Conservation (phyloP, 2,797 vertebrate species). For the Amblyopsis hoosieri region DNA sequence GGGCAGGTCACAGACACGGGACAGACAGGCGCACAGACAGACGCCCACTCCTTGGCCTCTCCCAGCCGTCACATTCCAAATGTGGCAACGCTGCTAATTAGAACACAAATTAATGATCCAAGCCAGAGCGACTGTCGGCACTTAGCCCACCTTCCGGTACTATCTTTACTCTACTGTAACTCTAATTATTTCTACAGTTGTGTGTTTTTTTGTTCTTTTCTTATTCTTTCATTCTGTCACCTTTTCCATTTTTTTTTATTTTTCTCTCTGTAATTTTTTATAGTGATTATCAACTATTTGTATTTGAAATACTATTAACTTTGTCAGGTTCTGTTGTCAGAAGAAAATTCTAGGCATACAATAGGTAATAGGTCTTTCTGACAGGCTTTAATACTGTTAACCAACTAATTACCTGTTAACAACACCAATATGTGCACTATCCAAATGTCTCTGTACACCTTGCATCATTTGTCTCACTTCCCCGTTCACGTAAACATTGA, state of each 20-base stretch:
- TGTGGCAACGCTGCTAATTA: slow-evolving; percentile 77
- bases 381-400: not conserved
- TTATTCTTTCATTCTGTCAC: not conserved
- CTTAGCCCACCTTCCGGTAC: slow-evolving; percentile 39
- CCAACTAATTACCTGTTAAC: not conserved
- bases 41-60: slow-evolving; percentile 34
- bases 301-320: too few species aligned
- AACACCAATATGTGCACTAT: not conserved
- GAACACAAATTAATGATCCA: slow-evolving; percentile 77
- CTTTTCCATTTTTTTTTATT: not conserved
- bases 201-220: not conserved
- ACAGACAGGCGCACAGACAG: slow-evolving; percentile 30
- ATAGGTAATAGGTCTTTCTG: too few species aligned
- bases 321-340: too few species aligned
- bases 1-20: slow-evolving; percentile 72
- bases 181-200: slow-evolving; percentile 17
- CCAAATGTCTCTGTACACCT: not conserved
- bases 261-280: not conserved
- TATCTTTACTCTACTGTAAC: slow-evolving; percentile 22
- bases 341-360: too few species aligned
- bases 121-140: slow-evolving; percentile 49
- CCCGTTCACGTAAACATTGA: slow-evolving; percentile 7
- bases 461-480: slow-evolving; percentile 8
- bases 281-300: too few species aligned
- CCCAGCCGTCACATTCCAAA: slow-evolving; percentile 65